phyloP scores from a whole-genome alignment of 2,797 vertebrate species.

The Macroramphosus scolopax region DNA sequence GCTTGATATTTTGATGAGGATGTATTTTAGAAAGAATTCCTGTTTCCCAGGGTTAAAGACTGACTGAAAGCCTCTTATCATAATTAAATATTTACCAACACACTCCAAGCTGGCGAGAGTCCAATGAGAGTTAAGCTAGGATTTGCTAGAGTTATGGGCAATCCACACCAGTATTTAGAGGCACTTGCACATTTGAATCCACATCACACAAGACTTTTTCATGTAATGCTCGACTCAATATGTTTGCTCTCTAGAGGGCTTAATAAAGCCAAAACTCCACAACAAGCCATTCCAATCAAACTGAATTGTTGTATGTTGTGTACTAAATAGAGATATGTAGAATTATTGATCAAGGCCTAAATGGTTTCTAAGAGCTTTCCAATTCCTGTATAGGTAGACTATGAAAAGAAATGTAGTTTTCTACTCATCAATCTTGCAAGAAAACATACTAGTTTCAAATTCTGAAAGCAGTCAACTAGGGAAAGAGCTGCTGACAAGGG shows the following conservation, averaged over 20 bases:
- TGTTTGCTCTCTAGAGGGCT: neutral
- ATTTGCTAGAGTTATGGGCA: neutral
- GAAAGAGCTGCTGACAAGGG: neutral
- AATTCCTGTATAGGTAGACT: no score
- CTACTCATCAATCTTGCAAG: no score
- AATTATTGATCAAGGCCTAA: no score
- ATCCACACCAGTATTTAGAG: neutral
- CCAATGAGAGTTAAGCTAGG: neutral
- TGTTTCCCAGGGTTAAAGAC: neutral
- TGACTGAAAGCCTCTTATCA: neutral
- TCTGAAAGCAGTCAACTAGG: no score
- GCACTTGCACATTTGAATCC: neutral
- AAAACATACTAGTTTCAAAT: no score
- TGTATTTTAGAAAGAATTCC: neutral
- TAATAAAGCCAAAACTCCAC: neutral
- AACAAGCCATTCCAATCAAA: no score
- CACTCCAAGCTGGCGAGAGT: neutral
- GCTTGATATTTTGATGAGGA: conserved; percentile 3
- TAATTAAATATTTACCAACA: neutral
- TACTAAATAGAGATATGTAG: no score
- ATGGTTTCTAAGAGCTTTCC: no score
- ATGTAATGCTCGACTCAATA: neutral
- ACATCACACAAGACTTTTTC: neutral
- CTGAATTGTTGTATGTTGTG: no score
- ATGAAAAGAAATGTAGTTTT: no score